phyloP scores from a whole-genome alignment of 2,888 invertebrate genomes.

The Petrolisthes manimaculis region DNA sequence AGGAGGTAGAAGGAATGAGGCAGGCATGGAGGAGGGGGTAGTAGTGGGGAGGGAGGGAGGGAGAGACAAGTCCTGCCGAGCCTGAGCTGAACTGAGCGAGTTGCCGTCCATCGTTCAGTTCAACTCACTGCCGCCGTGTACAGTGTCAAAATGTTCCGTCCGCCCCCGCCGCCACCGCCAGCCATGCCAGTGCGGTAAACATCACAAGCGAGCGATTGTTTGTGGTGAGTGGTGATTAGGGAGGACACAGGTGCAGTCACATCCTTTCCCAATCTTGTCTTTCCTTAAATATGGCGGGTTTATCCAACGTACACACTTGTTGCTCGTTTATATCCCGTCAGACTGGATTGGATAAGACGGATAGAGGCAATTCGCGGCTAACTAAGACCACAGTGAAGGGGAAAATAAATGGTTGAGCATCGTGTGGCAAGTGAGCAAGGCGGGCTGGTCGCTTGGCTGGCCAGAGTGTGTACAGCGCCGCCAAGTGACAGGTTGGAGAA shows the following conservation, averaged over 20 bases:
- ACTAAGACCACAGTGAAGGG: too few species aligned
- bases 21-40: background rate
- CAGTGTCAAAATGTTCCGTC: constrained; percentile 31
- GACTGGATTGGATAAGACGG: too few species aligned
- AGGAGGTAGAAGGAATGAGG: background rate
- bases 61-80: constrained; percentile 4
- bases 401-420: background rate
- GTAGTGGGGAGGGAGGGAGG: background rate
- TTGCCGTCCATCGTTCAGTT: constrained; percentile 10
- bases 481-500: constrained; percentile 42
- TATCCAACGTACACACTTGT: background rate
- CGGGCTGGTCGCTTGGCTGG: constrained; percentile 27
- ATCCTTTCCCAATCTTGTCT: background rate
- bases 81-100: background rate
- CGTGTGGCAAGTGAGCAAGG: constrained; percentile 11
- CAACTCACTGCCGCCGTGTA: background rate
- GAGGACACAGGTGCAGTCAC: background rate
- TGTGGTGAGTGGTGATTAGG: constrained; percentile 28
- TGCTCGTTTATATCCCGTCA: too few species aligned
- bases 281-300: background rate
- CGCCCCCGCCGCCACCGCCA: constrained; percentile 3
- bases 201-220: constrained; percentile 38
- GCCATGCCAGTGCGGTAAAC: constrained; percentile 31
- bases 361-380: too few species aligned
- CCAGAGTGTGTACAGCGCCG: constrained; percentile 40